Base-by-base conservation (phyloP, 2,888 invertebrate species). In the Platynereis dumerilii region DNA sequence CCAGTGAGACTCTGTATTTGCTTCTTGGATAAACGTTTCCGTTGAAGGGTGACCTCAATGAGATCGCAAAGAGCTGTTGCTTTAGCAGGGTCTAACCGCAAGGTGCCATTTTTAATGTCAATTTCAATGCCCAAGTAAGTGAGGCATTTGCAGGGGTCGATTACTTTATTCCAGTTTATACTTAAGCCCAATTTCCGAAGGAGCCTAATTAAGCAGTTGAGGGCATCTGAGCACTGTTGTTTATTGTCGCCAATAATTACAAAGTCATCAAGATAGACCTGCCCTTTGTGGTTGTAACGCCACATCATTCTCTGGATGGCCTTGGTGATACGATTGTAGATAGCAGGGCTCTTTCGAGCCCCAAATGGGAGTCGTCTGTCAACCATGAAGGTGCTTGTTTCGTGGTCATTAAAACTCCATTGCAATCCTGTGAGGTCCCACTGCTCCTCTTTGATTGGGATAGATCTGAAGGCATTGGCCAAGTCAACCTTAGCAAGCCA, bases 281-380 rank as follows among this genome's bases (percentile, higher is more conserved):
- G 20, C 5, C 10, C 27, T 22, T 55, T 27, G 17, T 27, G 17
- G 5, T 17, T 27, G 3, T 10, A 7, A 12, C 24, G 24, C 2
- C 12, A 2, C 27, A 55, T 24, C 26, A 55, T 55, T 17, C 55
- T 17, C 17, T 27, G 55, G 7, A 55, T 17, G 2, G 55, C 55
- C 26, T 55, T 22, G 22, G 55, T 55, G 17, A 55, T 22, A 17
- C 17, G 22, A 24, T 55, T 55, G 27, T 24, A 55, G 7, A 55
- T 55, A 7, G 17, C 27, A 17, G 55, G 55, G 55, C 24, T 24
- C 7, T 24, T 24, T 15, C 55, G 55, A 17, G 55, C 55, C 15
- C 55, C 55, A 27, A 55, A 55, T 24, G 55, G 55, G 2, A 55
- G 17, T 15, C 55, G 55, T 3, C 24, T 17, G 27, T 55, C 55